A percentile compares a stretch with the other conserved stretches of the same genome.
These are phyloP conservation scores for Colinus virginianus DNA, from an alignment of 2,113 vertebrate genomes.

Conservation along the genomic window DNA sequence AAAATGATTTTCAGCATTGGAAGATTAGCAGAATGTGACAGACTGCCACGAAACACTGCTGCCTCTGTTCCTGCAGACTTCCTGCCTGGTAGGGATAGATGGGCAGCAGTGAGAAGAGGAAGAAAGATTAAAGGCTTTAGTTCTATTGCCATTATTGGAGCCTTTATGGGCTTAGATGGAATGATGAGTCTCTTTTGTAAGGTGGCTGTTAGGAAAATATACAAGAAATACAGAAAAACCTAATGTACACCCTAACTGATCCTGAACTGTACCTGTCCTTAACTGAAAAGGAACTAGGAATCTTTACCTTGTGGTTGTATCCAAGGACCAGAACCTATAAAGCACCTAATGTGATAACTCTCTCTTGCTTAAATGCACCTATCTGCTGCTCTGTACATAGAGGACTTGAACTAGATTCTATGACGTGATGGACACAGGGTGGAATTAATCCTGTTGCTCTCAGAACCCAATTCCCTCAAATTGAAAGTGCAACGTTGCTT, in stretches of 20 bases:
- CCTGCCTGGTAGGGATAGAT: neutral
- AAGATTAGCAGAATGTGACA: conserved; percentile 72
- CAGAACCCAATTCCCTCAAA: neutral
- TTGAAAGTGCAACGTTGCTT: neutral
- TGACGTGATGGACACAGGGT: accelerated
- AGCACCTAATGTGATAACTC: neutral
- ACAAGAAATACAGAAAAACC: neutral
- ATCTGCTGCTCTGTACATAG: neutral
- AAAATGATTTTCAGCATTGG: conserved; percentile 61
- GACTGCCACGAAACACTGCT: neutral
- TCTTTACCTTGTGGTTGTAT: neutral
- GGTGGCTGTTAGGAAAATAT: neutral
- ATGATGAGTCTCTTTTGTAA: neutral
- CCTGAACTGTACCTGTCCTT: neutral
- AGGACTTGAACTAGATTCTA: neutral
- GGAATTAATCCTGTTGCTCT: neutral
- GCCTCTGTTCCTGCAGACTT: conserved; percentile 9
- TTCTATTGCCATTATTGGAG: conserved; percentile 21
- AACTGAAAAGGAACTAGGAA: neutral
- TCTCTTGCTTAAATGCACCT: neutral
- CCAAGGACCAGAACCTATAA: neutral
- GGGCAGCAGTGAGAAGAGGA: neutral
- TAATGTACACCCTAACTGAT: neutral
- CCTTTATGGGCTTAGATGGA: neutral
- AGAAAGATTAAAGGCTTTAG: conserved; percentile 27